Evolutionary conservation across 1,140 invertebrate species (phyloP), one percentile per base, ranked within the genome.

Genomic region (Hermetia illucens): DNA sequence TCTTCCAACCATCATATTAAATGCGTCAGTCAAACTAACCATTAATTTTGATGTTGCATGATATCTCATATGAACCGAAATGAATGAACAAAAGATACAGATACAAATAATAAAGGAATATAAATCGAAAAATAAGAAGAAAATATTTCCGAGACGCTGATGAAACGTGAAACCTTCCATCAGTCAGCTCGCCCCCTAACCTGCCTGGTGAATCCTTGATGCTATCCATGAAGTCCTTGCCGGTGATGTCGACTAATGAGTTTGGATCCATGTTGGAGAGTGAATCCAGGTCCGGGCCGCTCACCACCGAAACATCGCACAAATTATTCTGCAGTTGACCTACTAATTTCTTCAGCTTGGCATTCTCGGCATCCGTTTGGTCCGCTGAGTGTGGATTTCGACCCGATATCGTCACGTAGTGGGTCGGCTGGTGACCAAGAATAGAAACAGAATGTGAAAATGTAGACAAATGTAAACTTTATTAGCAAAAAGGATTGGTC

Each of bases 191-290:
- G 17, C 34, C 39, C 31, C 27, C 42, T 52, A 69, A 84, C 66
- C 82, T 70, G 50, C 81, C 77, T 44, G 82, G 84, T 21, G 78
- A 79, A 66, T 86, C 81, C 57, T 85, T 86, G 16, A 86, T 62
- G 54, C 85, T 80, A 48, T 84, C 81, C 51, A 86, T 62, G 53
- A 86, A 86, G 50, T 74, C 80, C 59, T 75, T 79, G 49, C 82
- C 82, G 22, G 78, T 79, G 46, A 85, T 79, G 51, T 86, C 82
- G 32, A 75, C 74, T 44, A 86, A 61, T 44, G 77, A 82, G 40
- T 86, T 80, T 18, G 82, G 82, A 63, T 87, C 80, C 82, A 86
- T 86, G 51, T 86, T 82, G 43, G 80, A 82, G 4, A 86, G 61
- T 3, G 84, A 65, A 58, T 87, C 82, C 49, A 86, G 60, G 44